phyloP scores from a whole-genome alignment of 2,113 vertebrate genomes.

The Rhipidura dahli region DNA sequence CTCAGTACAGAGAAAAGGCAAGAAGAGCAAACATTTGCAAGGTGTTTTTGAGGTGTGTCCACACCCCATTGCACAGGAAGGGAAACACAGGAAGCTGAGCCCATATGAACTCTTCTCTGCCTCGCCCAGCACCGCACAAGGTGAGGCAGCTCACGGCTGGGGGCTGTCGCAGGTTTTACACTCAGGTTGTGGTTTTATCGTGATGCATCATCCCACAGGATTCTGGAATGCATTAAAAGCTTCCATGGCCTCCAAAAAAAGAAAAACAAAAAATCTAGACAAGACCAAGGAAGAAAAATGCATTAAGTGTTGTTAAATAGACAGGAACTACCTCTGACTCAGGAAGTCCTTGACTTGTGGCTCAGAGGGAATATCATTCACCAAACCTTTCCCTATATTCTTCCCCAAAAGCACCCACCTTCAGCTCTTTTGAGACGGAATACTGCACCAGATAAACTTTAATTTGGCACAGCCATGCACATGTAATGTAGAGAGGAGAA shows the following conservation, averaged over 20 bases:
- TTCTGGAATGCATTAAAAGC: not conserved
- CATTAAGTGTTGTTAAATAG: not conserved
- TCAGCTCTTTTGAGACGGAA: not conserved
- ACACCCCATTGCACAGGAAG: accelerated
- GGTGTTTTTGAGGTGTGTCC: not conserved
- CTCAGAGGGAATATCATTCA: not conserved
- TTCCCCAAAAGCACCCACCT: not conserved
- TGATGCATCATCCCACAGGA: not conserved
- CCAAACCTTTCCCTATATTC: not conserved
- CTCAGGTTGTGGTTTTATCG: not conserved
- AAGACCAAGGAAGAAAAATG: not conserved
- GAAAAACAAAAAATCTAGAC: not conserved
- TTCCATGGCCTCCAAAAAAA: not conserved
- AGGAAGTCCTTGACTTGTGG: not conserved
- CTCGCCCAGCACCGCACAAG: not conserved
- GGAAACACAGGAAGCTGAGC: not conserved
- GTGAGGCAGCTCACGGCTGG: accelerated
- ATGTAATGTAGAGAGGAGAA: not conserved
- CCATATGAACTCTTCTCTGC: not conserved
- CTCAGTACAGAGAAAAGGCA: not conserved
- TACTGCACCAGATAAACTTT: not conserved
- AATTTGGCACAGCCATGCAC: not conserved
- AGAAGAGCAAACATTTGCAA: not conserved
- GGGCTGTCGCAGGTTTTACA: not conserved
- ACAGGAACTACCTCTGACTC: not conserved